Percentiles rank a stretch among this genome's conserved stretches.
Conservation (phyloP, 2,797 vertebrate genomes). For the Acrossocheilus fasciatus region DNA sequence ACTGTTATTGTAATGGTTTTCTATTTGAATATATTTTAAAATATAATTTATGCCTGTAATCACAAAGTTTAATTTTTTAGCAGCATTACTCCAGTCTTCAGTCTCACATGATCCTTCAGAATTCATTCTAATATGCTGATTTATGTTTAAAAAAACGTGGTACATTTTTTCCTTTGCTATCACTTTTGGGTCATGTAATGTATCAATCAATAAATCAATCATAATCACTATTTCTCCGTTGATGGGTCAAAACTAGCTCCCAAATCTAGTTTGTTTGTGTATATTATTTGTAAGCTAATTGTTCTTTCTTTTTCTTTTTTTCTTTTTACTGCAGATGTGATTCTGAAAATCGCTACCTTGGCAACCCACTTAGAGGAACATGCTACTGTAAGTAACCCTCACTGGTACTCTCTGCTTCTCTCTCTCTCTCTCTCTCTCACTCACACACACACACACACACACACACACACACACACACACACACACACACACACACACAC, state of each 20-base stretch:
- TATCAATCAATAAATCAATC: no score
- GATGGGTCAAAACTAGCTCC: background rate
- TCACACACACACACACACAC: conserved; percentile 3
- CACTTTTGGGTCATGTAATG: no score
- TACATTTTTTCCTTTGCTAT: no score
- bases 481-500: conserved; percentile 2
- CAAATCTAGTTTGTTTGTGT: background rate
- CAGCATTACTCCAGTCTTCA: background rate
- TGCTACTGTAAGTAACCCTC: conserved; percentile 91
- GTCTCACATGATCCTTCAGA: background rate
- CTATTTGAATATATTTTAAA: background rate
- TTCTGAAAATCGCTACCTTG: conserved; percentile 96
- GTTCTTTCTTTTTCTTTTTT: background rate
- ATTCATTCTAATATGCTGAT: background rate
- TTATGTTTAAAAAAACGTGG: background rate
- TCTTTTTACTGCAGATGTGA: conserved; percentile 84
- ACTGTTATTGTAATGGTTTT: background rate
- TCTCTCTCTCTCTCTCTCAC: no score
- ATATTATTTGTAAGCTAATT: background rate
- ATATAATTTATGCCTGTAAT: background rate
- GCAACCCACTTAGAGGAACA: conserved; percentile 93
- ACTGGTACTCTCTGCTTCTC: conserved; percentile 27
- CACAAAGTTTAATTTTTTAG: background rate
- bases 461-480: background rate
- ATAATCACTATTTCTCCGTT: background rate